phyloP scores from a whole-genome alignment of 1,140 invertebrate species.

The Zaprionus nigranus region DNA sequence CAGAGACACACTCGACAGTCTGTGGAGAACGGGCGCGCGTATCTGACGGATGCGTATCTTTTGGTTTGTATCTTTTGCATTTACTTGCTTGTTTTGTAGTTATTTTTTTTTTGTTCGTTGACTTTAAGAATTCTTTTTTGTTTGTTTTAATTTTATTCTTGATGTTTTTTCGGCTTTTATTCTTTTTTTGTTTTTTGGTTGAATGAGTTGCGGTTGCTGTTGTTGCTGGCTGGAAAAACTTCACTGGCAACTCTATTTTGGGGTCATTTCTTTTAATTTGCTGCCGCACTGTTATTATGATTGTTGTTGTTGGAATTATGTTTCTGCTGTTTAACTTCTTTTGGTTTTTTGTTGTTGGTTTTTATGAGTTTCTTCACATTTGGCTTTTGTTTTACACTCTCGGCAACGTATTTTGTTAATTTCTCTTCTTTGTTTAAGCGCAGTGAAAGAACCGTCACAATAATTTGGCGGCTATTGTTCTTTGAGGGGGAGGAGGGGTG shows the following conservation, averaged over 20 bases:
- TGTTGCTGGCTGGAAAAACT: slow-evolving; percentile 30
- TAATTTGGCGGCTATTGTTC: slow-evolving; percentile 20
- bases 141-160: slow-evolving; percentile 21
- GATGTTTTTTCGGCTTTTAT: slow-evolving; percentile 11
- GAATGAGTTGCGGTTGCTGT: slow-evolving; percentile 7
- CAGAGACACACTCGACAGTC: slow-evolving; percentile 11
- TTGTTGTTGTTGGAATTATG: slow-evolving; percentile 47
- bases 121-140: slow-evolving; percentile 24
- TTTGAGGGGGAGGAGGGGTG: background rate
- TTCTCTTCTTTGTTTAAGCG: slow-evolving; percentile 14
- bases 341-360: slow-evolving; percentile 29
- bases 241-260: slow-evolving; percentile 53
- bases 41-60: slow-evolving; percentile 66
- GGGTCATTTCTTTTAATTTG: slow-evolving; percentile 74
- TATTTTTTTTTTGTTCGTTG: slow-evolving; percentile 6
- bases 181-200: slow-evolving; percentile 32
- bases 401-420: slow-evolving; percentile 31
- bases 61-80: slow-evolving; percentile 60
- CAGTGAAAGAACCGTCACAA: slow-evolving; percentile 26
- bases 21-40: slow-evolving; percentile 24
- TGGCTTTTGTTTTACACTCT: slow-evolving; percentile 75
- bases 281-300: slow-evolving; percentile 64
- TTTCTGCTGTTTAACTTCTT: slow-evolving; percentile 26
- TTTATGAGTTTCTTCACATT: slow-evolving; percentile 81
- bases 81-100: slow-evolving; percentile 46